Evolutionary conservation across 2,888 invertebrate species (phyloP), one percentile per base, ranked within the genome.

Genomic region (Sphaerophoria taeniata): DNA sequence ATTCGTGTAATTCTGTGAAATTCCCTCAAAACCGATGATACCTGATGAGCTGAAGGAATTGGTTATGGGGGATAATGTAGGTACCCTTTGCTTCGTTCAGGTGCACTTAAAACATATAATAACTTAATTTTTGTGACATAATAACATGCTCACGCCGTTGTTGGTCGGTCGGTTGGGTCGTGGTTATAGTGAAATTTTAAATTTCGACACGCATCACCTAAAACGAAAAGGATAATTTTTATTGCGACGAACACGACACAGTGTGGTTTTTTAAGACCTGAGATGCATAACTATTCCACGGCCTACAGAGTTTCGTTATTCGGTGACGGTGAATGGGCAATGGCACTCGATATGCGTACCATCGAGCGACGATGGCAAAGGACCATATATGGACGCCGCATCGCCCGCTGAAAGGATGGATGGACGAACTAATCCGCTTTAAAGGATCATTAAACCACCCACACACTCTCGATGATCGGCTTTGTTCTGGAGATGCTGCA

Each of bases 61-160:
- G 31, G 58, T 67, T 53, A 71, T 49, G 43, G 47, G 70, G 77
- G 77, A 84, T 49, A n/a, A n/a, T n/a, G 49, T n/a, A n/a, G n/a
- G n/a, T 49, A 4, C 49, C 60, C 67, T 67, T 24, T 24, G 24
- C 36, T n/a, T 56, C 72, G 45, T 75, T 72, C 65, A 47, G 63
- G 69, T 69, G 76, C 76, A 73, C 85, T 81, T 73, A 73, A 85
- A 81, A 81, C 85, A 81, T 81, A 85, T 85, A 85, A 85, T 85
- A 85, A 85, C 85, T 85, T 81, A 85, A 85, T 85, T 85, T 77
- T 76, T 81, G 81, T 77, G 80, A 76, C 76, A 81, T 85, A 85
- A 85, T 85, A 85, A 85, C 70, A 85, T 45, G 69, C 74, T 78
- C 24, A 53, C 51, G 12, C 24, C 47, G n/a, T 6, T 24, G 24